A percentile compares a stretch with the other conserved stretches of the same genome.
phyloP scores from a whole-genome alignment of 2,888 invertebrate genomes.

The Dastarcus helophoroides region DNA sequence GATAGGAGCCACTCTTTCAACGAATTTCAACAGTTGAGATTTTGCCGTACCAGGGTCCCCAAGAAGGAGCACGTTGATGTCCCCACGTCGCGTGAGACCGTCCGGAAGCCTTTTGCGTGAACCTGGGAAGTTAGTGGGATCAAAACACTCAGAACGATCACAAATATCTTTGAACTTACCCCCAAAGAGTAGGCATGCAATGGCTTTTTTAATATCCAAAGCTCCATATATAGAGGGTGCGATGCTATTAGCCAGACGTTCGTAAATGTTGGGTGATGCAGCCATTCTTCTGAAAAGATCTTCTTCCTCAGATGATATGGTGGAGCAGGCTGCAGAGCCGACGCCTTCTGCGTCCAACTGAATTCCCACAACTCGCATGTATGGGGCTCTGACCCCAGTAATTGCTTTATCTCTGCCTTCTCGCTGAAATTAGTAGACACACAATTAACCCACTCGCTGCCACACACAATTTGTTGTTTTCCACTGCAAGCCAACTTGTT shows the following conservation, averaged over 20 bases:
- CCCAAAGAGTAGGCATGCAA: slow-evolving; percentile 89
- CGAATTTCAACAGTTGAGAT: slow-evolving; percentile 94
- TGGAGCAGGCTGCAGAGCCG: slow-evolving; percentile 48
- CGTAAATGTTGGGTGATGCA: slow-evolving; percentile 75
- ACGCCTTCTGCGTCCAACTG: slow-evolving; percentile 72
- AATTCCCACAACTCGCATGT: slow-evolving; percentile 89
- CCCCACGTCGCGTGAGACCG: slow-evolving; percentile 89
- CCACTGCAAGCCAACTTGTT: no score
- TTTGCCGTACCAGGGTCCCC: slow-evolving; percentile 99
- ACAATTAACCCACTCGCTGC: no score
- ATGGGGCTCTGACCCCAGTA: slow-evolving; percentile 88
- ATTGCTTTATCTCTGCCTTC: slow-evolving; percentile 65
- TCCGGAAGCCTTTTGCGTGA: slow-evolving; percentile 84
- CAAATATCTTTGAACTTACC: slow-evolving; percentile 39
- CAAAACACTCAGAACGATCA: neutral
- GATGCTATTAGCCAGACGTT: slow-evolving; percentile 77
- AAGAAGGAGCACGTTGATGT: slow-evolving; percentile 87
- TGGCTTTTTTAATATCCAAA: slow-evolving; percentile 91
- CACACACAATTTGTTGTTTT: slow-evolving; percentile 1
- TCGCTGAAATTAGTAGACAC: slow-evolving; percentile 43
- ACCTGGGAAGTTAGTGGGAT: slow-evolving; percentile 37
- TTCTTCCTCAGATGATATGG: slow-evolving; percentile 59
- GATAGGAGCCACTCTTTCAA: slow-evolving; percentile 87
- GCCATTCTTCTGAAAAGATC: slow-evolving; percentile 76
- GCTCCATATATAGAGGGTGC: slow-evolving; percentile 97